phyloP scores from a whole-genome alignment of 2,797 vertebrate genomes.

The Pangasius sanitwongsei region DNA sequence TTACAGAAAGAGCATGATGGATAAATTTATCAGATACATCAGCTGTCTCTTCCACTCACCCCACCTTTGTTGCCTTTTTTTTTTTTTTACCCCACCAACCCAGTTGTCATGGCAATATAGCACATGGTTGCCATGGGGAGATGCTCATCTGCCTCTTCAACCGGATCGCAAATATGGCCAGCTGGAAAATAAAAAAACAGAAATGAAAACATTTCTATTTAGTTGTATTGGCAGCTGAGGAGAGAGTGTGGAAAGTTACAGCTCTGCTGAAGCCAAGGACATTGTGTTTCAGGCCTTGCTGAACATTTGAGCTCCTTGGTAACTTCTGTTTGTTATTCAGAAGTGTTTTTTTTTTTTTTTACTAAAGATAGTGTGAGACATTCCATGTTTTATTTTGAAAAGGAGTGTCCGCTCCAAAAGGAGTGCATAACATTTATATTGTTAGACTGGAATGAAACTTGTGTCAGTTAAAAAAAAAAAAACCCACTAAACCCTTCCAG shows the following conservation, averaged over 20 bases:
- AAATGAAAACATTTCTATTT: conserved; percentile 11
- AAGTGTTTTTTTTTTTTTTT: background rate
- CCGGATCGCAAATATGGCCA: conserved; percentile 59
- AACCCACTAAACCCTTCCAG: background rate
- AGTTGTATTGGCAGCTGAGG: background rate
- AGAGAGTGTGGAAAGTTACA: conserved; percentile 4
- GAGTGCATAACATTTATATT: background rate
- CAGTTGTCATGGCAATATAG: conserved; percentile 80
- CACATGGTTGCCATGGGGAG: conserved; percentile 81
- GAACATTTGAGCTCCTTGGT: conserved; percentile 20
- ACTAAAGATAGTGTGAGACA: conserved; percentile 22
- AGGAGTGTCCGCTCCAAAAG: background rate
- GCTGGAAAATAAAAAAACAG: conserved; percentile 13
- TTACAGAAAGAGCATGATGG: conserved; percentile 30
- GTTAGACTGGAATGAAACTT: background rate
- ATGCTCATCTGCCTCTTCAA: conserved; percentile 62
- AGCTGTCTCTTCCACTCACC: conserved; percentile 42
- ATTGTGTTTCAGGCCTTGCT: background rate
- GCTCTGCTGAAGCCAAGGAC: background rate
- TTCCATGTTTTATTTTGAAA: background rate
- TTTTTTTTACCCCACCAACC: conserved; percentile 63
- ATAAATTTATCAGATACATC: conserved; percentile 35
- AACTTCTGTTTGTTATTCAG: conserved; percentile 39
- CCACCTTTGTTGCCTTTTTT: conserved; percentile 45
- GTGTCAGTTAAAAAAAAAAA: background rate